Percentiles rank a stretch among this genome's conserved stretches.
Conservation (phyloP, 2,113 vertebrate genomes). For the Actenoides hombroni region DNA sequence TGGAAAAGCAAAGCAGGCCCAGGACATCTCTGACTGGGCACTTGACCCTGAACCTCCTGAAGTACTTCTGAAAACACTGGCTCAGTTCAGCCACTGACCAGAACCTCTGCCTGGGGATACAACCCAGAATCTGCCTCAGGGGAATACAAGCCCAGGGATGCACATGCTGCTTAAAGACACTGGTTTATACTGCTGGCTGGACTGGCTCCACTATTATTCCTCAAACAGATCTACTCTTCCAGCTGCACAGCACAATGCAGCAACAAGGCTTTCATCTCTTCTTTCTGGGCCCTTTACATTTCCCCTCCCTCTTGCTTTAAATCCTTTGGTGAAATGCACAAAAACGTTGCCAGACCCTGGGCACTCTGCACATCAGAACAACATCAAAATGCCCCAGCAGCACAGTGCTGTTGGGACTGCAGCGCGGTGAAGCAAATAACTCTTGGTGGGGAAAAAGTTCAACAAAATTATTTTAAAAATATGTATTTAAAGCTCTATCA, state of each 20-base stretch:
- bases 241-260: neutral
- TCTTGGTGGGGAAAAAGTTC: neutral
- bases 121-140: neutral
- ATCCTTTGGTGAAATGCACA: neutral
- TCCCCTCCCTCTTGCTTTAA: neutral
- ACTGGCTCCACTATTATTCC: neutral
- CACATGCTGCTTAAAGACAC: neutral
- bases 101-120: neutral
- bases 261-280: neutral
- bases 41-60: neutral
- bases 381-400: neutral
- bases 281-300: neutral
- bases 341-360: neutral
- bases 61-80: neutral
- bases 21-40: neutral
- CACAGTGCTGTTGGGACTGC: neutral
- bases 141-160: neutral
- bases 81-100: neutral
- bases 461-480: neutral
- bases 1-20: neutral
- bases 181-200: neutral
- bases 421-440: neutral
- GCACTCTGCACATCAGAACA: neutral
- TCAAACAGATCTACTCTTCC: neutral
- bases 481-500: neutral